Conservation (phyloP, 2,113 vertebrate species). For the Laterallus jamaicensis region DNA sequence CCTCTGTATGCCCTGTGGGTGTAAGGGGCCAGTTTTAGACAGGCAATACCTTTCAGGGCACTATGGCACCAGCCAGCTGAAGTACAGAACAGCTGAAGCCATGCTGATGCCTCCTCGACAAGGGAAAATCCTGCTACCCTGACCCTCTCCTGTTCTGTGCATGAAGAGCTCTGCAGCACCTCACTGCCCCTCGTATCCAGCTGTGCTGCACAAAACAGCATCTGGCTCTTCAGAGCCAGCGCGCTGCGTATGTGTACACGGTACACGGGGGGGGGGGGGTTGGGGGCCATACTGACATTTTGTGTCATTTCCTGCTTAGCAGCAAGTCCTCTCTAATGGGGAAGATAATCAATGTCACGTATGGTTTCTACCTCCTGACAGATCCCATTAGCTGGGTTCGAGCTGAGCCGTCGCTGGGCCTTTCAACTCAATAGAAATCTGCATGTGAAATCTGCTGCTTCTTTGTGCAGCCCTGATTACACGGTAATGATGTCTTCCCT, state of each 20-base stretch:
- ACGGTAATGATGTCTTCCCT: not conserved
- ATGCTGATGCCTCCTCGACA: not conserved
- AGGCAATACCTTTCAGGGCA: not conserved
- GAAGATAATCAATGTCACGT: not conserved
- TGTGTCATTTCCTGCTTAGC: not conserved
- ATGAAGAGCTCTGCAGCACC: accelerated
- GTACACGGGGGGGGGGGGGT: accelerated
- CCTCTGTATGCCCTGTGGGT: not conserved
- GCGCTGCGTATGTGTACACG: accelerated
- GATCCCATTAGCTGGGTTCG: not conserved
- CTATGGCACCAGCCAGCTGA: not conserved
- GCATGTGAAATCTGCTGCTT: not conserved
- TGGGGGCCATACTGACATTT: not conserved
- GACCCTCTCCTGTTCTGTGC: not conserved
- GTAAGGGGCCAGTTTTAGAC: not conserved
- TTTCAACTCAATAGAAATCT: not conserved
- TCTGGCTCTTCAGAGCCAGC: not conserved
- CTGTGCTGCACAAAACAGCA: not conserved
- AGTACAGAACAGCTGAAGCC: not conserved
- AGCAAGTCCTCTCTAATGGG: not conserved
- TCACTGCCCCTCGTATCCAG: not conserved
- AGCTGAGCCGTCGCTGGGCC: not conserved
- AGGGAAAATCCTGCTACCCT: not conserved
- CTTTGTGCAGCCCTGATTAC: not conserved
- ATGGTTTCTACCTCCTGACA: not conserved